phyloP scores from a whole-genome alignment of 1,140 invertebrate genomes.

The Octopus bimaculoides region DNA sequence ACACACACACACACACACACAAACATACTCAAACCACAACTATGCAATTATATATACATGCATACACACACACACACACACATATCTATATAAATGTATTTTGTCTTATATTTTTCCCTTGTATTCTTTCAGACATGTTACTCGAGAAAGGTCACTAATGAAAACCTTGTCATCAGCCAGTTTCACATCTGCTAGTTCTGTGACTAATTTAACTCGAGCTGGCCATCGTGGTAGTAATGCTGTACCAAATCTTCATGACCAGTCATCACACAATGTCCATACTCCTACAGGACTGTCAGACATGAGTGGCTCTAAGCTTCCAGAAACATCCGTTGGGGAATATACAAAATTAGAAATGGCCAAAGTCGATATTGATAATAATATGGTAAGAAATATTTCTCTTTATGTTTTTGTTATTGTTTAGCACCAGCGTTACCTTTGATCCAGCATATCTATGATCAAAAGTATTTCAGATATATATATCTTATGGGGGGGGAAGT shows the following conservation, averaged over 20 bases:
- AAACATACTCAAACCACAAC: background rate
- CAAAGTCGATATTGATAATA: constrained; percentile 49
- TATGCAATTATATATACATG: background rate
- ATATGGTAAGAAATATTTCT: constrained; percentile 34
- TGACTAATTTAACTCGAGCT: constrained; percentile 7
- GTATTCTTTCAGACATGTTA: constrained; percentile 31
- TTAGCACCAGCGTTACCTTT: no score
- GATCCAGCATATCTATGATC: no score
- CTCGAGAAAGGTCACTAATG: constrained; percentile 28
- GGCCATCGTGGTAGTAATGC: background rate
- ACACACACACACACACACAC: background rate
- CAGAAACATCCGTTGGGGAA: constrained; percentile 22
- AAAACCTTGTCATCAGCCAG: constrained; percentile 34
- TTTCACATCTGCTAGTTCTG: constrained; percentile 19
- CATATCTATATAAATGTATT: background rate
- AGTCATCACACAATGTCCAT: background rate
- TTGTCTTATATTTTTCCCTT: background rate
- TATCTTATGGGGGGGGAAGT: no score
- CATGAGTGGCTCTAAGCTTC: constrained; percentile 14
- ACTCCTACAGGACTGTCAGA: constrained; percentile 15
- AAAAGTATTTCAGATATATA: no score
- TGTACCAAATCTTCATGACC: background rate
- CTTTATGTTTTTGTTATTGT: no score
- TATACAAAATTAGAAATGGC: constrained; percentile 44
- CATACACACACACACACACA: background rate